Percentiles rank a stretch among this genome's conserved stretches.
Conservation (phyloP, 1,140 invertebrate genomes). For the Pemphigus obesinymphae region DNA sequence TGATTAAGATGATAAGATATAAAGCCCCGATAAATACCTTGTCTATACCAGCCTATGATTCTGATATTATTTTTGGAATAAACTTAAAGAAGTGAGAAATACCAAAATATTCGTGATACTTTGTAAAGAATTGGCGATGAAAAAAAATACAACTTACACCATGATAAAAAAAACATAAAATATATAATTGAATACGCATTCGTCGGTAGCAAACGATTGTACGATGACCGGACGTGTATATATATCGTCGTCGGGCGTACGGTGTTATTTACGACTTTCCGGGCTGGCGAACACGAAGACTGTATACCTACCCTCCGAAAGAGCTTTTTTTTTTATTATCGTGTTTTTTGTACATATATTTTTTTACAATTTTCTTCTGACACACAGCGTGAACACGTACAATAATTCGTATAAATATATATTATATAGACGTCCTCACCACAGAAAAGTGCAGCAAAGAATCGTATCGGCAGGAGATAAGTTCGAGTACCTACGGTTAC, state of each 20-base stretch:
- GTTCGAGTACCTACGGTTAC: not conserved
- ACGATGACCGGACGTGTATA: not conserved
- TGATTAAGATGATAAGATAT: no score
- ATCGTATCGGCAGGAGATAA: no score
- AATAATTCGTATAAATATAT: not conserved
- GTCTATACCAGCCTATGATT: no score
- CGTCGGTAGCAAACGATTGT: not conserved
- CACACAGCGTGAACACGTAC: not conserved
- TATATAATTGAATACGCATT: not conserved
- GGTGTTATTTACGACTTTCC: constrained; percentile 19
- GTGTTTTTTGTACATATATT: not conserved
- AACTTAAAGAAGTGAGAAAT: no score
- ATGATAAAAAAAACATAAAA: no score
- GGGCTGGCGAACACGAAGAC: not conserved
- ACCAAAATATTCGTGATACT: no score
- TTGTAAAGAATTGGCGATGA: no score
- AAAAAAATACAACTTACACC: no score
- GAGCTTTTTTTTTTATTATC: not conserved
- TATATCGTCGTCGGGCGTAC: not conserved
- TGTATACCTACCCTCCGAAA: not conserved
- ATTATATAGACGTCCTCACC: not conserved
- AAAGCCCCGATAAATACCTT: no score
- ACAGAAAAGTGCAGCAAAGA: no score
- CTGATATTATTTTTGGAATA: no score
- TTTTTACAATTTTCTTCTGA: not conserved